Evolutionary conservation across 2,113 vertebrate genomes (phyloP).

Genomic region (Tiliqua scincoides): DNA sequence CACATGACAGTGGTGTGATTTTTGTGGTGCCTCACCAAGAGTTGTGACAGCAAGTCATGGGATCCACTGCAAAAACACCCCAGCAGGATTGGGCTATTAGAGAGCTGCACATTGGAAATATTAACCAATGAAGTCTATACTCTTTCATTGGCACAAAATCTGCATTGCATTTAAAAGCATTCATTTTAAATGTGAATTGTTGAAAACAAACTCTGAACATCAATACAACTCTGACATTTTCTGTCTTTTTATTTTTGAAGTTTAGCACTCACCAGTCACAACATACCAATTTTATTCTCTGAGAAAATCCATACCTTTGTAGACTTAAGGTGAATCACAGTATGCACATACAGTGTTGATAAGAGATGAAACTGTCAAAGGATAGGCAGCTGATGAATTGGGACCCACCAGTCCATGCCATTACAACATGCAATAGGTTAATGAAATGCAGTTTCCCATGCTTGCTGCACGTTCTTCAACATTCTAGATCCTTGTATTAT

Average conservation of each 20-base stretch:
- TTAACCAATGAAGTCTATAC: conserved; percentile 21
- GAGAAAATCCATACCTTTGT: background rate
- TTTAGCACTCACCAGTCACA: background rate
- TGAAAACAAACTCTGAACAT: background rate
- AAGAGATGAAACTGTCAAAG: background rate
- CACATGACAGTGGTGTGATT: no score
- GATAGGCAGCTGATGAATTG: background rate
- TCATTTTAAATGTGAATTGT: background rate
- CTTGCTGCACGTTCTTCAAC: background rate
- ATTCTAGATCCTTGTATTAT: background rate
- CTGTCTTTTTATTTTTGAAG: background rate
- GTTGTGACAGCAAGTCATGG: no score
- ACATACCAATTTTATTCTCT: conserved; percentile 10
- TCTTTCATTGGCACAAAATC: conserved; percentile 20
- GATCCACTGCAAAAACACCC: no score
- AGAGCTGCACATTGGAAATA: background rate
- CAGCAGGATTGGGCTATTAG: no score
- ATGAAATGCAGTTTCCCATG: background rate
- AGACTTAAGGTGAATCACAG: background rate
- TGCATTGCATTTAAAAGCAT: background rate
- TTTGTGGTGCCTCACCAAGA: no score
- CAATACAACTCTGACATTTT: background rate
- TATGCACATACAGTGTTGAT: background rate
- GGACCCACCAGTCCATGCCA: background rate
- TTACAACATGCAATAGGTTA: background rate